These are phyloP conservation scores for Hypsopygia costalis DNA, from an alignment of 2,888 invertebrate genomes.

Conservation along the genomic window DNA sequence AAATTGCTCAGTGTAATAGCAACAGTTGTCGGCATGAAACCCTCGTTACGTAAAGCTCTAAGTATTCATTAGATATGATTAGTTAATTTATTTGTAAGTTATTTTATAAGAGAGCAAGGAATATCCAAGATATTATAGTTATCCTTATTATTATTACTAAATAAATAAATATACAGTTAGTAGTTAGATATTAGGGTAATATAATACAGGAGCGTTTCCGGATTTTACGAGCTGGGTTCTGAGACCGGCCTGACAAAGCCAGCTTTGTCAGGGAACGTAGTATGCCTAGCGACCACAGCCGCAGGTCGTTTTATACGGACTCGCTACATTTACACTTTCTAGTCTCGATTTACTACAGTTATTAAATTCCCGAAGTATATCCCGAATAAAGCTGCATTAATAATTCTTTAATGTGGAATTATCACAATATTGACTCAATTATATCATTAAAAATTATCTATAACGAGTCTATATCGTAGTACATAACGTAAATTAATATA, in stretches of 20 bases:
- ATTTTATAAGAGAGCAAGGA: conserved; percentile 65
- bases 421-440: conserved; percentile 10
- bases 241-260: no score
- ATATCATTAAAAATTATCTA: background rate
- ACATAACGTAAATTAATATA: conserved; percentile 2
- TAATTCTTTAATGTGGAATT: conserved; percentile 17
- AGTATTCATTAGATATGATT: conserved; percentile 76
- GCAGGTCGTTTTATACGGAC: conserved; percentile 53
- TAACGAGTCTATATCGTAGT: conserved; percentile 7
- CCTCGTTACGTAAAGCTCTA: conserved; percentile 55
- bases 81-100: conserved; percentile 70
- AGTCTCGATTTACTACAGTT: conserved; percentile 68
- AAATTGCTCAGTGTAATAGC: conserved; percentile 61
- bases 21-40: conserved; percentile 48
- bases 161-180: conserved; percentile 44
- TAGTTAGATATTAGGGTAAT: conserved; percentile 48
- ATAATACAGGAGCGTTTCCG: conserved; percentile 48
- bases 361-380: conserved; percentile 28
- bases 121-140: conserved; percentile 73
- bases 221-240: conserved; percentile 49
- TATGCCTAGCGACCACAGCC: background rate
- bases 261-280: no score
- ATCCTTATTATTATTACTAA: conserved; percentile 52
- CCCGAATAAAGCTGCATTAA: conserved; percentile 29
- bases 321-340: conserved; percentile 66